Percentiles rank a stretch among this genome's conserved stretches.
Evolutionary conservation across 2,113 vertebrate genomes (phyloP).

Genomic region (Hippocampus zosterae): DNA sequence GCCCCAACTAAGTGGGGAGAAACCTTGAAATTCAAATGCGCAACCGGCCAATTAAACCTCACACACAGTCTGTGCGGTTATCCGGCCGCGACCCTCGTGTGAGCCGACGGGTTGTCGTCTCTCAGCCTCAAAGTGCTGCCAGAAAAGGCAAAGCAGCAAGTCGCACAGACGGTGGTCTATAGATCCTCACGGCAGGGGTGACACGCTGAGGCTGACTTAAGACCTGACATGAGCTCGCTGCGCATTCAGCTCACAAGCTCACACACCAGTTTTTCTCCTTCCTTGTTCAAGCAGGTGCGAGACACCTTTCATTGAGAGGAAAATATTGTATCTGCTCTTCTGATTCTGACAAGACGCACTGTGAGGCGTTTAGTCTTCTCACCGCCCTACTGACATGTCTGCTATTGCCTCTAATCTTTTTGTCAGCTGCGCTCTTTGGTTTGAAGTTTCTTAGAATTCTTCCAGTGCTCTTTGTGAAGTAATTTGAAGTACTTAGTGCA

Average conservation of each 20-base stretch:
- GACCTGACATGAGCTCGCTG: constrained; percentile 41
- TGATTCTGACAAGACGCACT: constrained; percentile 3
- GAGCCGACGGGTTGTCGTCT: constrained; percentile 50
- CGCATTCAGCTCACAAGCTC: constrained; percentile 38
- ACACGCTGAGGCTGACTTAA: constrained; percentile 18
- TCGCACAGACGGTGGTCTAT: constrained; percentile 53
- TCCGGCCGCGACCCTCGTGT: constrained; percentile 49
- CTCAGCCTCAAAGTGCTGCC: constrained; percentile 26
- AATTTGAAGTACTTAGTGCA: neutral
- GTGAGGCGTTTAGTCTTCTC: constrained; percentile 24
- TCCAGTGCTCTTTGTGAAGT: neutral
- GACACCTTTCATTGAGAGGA: constrained; percentile 10
- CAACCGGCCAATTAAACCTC: constrained; percentile 60
- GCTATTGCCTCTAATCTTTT: constrained; percentile 2
- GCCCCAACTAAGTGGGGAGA: constrained; percentile 51
- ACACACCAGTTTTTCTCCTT: constrained; percentile 14
- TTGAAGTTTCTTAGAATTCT: neutral
- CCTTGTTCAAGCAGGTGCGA: neutral
- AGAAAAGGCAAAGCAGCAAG: constrained; percentile 34
- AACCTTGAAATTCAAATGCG: constrained; percentile 52
- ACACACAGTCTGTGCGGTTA: constrained; percentile 49
- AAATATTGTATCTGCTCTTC: constrained; percentile 27
- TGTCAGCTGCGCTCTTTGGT: neutral
- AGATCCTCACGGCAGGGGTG: constrained; percentile 55
- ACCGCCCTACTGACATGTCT: neutral